A percentile compares a stretch with the other conserved stretches of the same genome.
Conservation (phyloP, 2,888 invertebrate species). For the Tethea ocularis region DNA sequence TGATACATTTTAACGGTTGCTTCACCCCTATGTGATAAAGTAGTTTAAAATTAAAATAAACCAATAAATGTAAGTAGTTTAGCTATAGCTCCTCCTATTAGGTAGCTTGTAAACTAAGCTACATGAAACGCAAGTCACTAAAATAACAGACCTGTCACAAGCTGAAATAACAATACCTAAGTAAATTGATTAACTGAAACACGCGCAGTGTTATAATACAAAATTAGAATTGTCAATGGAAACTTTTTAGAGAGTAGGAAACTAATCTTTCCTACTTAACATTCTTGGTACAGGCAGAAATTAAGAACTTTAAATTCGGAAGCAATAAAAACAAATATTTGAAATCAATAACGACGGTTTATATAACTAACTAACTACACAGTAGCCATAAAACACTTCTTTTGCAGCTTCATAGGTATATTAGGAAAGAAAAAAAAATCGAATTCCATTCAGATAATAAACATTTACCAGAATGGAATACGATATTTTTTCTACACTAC, state of each 20-base stretch:
- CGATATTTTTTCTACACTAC: too few species aligned
- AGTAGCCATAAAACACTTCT: neutral
- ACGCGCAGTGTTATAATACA: neutral
- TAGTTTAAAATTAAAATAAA: too few species aligned
- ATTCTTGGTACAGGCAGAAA: neutral
- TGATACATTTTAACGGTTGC: too few species aligned
- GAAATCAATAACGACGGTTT: neutral
- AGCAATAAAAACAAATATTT: neutral
- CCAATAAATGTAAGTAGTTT: neutral
- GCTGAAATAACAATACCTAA: neutral
- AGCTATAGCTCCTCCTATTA: too few species aligned
- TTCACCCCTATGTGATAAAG: too few species aligned
- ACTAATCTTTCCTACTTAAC: too few species aligned
- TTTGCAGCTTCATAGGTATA: too few species aligned
- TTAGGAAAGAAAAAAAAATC: too few species aligned
- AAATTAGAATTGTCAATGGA: slow-evolving; percentile 1
- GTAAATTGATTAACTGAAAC: neutral
- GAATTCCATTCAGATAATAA: too few species aligned
- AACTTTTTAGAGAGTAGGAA: neutral
- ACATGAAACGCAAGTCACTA: neutral
- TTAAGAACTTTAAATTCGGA: neutral
- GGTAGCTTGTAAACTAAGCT: neutral
- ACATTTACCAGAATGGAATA: too few species aligned
- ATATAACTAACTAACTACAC: neutral
- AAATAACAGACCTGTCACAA: neutral